These are phyloP conservation scores for Upupa epops DNA, from an alignment of 2,113 vertebrate species.

Conservation along the genomic window DNA sequence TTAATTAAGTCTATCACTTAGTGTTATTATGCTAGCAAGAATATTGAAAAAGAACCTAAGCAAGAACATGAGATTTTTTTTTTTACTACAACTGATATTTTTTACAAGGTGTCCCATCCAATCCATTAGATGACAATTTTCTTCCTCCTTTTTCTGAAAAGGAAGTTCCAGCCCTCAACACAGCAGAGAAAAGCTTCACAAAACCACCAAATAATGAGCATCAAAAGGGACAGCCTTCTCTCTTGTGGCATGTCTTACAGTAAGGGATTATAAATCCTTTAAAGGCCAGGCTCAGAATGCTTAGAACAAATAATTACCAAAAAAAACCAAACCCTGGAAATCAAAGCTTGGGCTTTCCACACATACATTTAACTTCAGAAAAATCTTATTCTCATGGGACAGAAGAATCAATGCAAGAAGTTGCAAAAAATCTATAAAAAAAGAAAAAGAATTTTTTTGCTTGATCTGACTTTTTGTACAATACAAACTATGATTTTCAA, in stretches of 20 bases:
- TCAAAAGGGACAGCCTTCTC: neutral
- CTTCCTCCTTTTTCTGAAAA: neutral
- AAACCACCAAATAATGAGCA: neutral
- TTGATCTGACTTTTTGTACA: neutral
- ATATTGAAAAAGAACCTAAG: neutral
- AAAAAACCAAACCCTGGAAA: neutral
- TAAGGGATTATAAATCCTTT: neutral
- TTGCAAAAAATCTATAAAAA: neutral
- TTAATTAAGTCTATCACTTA: neutral
- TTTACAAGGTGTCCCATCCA: neutral
- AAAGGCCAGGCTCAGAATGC: neutral
- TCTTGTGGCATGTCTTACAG: neutral
- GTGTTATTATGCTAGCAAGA: neutral
- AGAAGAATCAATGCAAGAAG: neutral
- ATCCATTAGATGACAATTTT: neutral
- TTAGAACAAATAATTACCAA: neutral
- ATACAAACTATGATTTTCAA: neutral
- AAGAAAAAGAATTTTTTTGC: neutral
- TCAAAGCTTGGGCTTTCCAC: neutral
- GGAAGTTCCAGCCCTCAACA: neutral
- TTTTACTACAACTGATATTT: neutral
- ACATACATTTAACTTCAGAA: neutral
- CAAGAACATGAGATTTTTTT: neutral
- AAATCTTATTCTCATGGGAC: neutral
- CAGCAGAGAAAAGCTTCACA: neutral